phyloP scores from a whole-genome alignment of 2,113 vertebrate genomes.

The Glaucomys volans region DNA sequence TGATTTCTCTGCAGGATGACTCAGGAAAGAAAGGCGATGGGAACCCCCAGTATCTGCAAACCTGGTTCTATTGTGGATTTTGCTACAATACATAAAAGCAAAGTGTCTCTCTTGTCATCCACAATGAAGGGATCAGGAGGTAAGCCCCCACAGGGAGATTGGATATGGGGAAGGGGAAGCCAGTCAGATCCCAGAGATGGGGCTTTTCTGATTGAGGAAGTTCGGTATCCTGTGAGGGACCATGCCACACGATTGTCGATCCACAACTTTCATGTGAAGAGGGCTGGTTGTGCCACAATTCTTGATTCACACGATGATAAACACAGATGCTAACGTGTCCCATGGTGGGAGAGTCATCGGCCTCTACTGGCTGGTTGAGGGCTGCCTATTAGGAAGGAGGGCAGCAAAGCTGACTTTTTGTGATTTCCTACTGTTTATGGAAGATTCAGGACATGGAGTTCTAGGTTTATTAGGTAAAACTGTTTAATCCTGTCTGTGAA shows the following conservation, averaged over 20 bases:
- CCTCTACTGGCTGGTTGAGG: background rate
- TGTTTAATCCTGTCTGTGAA: background rate
- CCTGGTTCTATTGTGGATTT: background rate
- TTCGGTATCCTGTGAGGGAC: background rate
- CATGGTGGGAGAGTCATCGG: accelerated
- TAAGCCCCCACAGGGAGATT: background rate
- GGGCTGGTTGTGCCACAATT: background rate
- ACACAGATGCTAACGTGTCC: background rate
- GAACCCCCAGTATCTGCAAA: background rate
- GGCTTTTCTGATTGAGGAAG: background rate
- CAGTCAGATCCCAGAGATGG: background rate
- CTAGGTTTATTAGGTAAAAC: background rate
- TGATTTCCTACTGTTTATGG: background rate
- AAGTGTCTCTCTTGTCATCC: background rate
- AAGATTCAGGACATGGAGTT: background rate
- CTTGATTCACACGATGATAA: background rate
- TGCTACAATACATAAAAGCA: background rate
- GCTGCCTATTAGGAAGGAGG: background rate
- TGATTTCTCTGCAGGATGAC: background rate
- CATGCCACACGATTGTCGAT: accelerated
- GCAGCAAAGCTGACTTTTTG: background rate
- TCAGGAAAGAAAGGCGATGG: background rate
- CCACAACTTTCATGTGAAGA: accelerated
- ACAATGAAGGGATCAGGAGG: background rate
- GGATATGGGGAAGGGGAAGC: background rate